Evolutionary conservation across 1,140 invertebrate genomes (phyloP), one percentile per base, ranked within the genome.

Genomic region (Drosophila sucinea): DNA sequence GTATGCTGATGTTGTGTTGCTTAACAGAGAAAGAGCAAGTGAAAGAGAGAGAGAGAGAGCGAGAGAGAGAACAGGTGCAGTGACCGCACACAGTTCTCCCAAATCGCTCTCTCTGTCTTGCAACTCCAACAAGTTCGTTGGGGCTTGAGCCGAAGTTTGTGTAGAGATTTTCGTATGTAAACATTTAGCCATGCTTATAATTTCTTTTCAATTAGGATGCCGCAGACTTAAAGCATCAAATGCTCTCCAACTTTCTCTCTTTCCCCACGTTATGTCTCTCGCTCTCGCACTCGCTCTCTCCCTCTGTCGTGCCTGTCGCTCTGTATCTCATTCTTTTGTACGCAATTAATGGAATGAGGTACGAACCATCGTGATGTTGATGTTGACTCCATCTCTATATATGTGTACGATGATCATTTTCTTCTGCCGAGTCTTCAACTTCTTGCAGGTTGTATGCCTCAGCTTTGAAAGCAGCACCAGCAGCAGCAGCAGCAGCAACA

Each of bases 61-160:
- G 33, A 33, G 30, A 35, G 56, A 58, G 32, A 23, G 29, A 58
- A 58, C 56, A 58, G 56, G 56, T 58, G 56, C 56, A 57, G 30
- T 57, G 55, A 57, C 55, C 55, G 54, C 27, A 30, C 11, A 30
- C n/a, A 33, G 17, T 35, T 57, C 55, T 32, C 3, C 17, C 30
- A 23, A 57, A 30, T 57, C 29, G 17, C 29, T 33, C 6, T 11
- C 44, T 27, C 23, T 51, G 44, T 27, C 23, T 75, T 56, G 61
- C 65, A 69, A 51, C 51, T 25, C 81, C 44, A 80, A 80, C 81
- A 84, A 27, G 81, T 84, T 77, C 23, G 81, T 84, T 73, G 25
- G 80, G 77, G 81, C 81, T 85, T 60, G 33, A 30, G 30, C 0
- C 32, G 44, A 66, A 76, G 73, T 63, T 76, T 6, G 65, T 81